These are phyloP conservation scores for Halyomorpha halys DNA, from an alignment of 1,140 invertebrate species.

Conservation along the genomic window DNA sequence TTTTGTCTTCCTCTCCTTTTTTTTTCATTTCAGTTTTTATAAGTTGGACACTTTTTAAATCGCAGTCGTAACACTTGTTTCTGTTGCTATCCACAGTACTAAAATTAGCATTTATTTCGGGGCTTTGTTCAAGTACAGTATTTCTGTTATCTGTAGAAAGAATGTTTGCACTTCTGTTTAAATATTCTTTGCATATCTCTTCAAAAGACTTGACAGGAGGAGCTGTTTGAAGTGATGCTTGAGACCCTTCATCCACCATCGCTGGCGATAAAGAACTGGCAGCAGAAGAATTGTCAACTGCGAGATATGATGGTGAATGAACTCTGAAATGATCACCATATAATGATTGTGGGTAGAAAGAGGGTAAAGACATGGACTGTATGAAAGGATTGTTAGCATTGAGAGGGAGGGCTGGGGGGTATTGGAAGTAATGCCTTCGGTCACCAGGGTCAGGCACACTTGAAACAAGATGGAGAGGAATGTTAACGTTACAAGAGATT, in stretches of 20 bases:
- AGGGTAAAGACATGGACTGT: background rate
- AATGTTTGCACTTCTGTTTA: constrained; percentile 1
- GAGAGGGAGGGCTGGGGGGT: background rate
- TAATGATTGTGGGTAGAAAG: background rate
- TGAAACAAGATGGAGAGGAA: constrained; percentile 18
- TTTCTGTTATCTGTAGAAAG: too few species aligned
- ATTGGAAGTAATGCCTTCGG: background rate
- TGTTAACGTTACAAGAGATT: constrained; percentile 22
- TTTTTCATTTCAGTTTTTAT: background rate
- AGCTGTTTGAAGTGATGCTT: too few species aligned
- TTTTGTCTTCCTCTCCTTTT: background rate
- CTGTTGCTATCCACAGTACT: background rate
- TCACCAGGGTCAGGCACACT: background rate
- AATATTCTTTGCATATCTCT: constrained; percentile 11
- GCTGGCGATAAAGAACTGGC: background rate
- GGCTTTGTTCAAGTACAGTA: background rate
- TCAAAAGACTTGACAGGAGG: constrained; percentile 10
- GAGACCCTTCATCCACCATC: too few species aligned
- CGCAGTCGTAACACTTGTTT: background rate
- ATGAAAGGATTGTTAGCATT: constrained; percentile 6
- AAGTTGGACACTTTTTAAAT: background rate
- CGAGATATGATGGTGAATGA: background rate
- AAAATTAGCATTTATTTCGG: background rate
- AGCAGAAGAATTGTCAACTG: background rate
- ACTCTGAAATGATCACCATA: background rate